Conservation (phyloP, 2,797 vertebrate species). For the Coendou prehensilis region DNA sequence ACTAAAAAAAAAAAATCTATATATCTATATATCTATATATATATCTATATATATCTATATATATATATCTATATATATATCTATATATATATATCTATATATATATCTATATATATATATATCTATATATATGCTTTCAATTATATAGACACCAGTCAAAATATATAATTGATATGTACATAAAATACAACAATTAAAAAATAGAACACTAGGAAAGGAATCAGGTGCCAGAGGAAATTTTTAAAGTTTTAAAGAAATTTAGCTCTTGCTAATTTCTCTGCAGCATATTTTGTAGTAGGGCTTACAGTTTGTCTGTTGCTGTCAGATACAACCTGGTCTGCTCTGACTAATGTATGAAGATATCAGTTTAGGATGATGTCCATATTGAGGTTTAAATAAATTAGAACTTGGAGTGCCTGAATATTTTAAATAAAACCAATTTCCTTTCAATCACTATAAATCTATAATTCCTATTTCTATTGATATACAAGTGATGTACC, state of each 20-base stretch:
- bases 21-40: background rate
- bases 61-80: background rate
- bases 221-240: background rate
- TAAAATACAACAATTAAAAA: background rate
- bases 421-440: slow-evolving; percentile 31
- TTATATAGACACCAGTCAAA: background rate
- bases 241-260: background rate
- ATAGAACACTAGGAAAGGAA: slow-evolving; percentile 14
- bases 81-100: background rate
- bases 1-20: background rate
- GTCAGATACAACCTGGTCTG: background rate
- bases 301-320: background rate
- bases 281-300: background rate
- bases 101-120: background rate
- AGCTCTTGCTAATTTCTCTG: background rate
- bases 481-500: background rate
- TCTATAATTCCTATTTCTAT: slow-evolving; percentile 10
- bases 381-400: background rate
- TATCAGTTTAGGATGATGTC: background rate
- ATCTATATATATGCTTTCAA: slow-evolving; percentile 35
- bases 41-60: too few species aligned
- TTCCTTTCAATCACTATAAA: slow-evolving; percentile 21
- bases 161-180: background rate
- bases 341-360: background rate
- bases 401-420: background rate